Conservation (phyloP, 2,113 vertebrate genomes). For the Dendropsophus ebraccatus region DNA sequence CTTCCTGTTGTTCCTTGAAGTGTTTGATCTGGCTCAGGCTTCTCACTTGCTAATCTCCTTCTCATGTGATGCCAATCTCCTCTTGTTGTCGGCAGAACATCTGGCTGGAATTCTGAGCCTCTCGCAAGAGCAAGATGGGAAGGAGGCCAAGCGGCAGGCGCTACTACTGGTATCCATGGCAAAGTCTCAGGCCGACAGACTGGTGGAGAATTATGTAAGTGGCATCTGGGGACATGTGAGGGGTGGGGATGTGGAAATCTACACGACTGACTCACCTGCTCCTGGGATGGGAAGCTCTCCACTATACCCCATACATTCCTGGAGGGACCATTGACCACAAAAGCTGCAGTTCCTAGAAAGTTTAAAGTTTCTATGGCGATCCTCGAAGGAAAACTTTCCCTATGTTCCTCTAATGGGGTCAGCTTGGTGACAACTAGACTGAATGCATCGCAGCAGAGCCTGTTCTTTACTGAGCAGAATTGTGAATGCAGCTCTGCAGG, state of each 20-base stretch:
- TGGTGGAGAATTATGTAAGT: slow-evolving; percentile 38
- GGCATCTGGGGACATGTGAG: background rate
- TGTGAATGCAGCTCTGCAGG: too few species aligned
- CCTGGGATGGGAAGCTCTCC: too few species aligned
- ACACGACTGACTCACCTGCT: too few species aligned
- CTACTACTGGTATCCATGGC: background rate
- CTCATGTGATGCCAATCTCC: background rate
- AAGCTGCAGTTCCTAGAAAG: background rate
- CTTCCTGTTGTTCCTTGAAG: too few species aligned
- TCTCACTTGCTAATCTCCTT: too few species aligned
- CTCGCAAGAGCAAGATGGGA: slow-evolving; percentile 20
- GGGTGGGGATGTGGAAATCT: too few species aligned
- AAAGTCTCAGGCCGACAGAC: background rate
- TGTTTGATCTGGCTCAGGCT: too few species aligned
- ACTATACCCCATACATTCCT: too few species aligned
- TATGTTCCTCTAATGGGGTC: background rate
- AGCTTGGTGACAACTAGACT: too few species aligned
- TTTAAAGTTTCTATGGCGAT: background rate
- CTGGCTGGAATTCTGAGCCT: background rate
- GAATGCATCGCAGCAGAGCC: too few species aligned
- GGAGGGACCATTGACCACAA: too few species aligned
- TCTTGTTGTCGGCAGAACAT: background rate
- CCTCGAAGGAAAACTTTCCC: background rate
- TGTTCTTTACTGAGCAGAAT: too few species aligned
- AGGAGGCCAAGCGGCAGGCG: background rate